Conservation (phyloP, 2,888 invertebrate genomes). For the Strigamia transsilvanica region DNA sequence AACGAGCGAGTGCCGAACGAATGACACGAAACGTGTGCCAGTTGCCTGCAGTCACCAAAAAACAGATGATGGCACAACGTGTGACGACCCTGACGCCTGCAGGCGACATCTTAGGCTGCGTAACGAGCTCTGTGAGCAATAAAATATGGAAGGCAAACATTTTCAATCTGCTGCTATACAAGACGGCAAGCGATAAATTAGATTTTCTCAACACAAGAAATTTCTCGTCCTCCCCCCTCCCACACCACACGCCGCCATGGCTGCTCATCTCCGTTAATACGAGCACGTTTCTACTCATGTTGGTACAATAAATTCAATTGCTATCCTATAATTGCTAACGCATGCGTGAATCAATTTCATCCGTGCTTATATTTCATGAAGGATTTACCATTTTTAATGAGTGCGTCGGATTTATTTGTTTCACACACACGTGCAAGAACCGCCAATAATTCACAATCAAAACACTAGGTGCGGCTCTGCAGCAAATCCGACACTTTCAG, state of each 20-base stretch:
- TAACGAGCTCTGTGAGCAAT: constrained; percentile 33
- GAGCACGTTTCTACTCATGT: constrained; percentile 26
- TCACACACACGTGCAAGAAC: background rate
- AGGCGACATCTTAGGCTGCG: constrained; percentile 38
- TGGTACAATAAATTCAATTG: constrained; percentile 34
- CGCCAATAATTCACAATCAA: too few species aligned
- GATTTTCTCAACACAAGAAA: constrained; percentile 38
- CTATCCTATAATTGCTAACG: background rate
- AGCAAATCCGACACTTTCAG: too few species aligned
- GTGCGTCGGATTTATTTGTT: background rate
- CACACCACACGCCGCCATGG: background rate
- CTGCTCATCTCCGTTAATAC: background rate
- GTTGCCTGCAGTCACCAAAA: constrained; percentile 22
- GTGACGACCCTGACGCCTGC: constrained; percentile 38
- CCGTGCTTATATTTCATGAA: background rate
- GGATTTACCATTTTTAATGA: constrained; percentile 32
- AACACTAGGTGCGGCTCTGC: too few species aligned
- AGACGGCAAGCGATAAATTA: constrained; percentile 34
- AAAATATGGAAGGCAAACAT: constrained; percentile 38
- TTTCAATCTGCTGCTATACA: constrained; percentile 38
- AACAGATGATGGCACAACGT: constrained; percentile 35
- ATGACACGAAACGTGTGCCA: constrained; percentile 26
- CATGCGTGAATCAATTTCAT: background rate
- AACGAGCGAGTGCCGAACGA: background rate
- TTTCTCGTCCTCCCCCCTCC: background rate